phyloP scores from a whole-genome alignment of 2,797 vertebrate genomes.

The Helostoma temminkii region DNA sequence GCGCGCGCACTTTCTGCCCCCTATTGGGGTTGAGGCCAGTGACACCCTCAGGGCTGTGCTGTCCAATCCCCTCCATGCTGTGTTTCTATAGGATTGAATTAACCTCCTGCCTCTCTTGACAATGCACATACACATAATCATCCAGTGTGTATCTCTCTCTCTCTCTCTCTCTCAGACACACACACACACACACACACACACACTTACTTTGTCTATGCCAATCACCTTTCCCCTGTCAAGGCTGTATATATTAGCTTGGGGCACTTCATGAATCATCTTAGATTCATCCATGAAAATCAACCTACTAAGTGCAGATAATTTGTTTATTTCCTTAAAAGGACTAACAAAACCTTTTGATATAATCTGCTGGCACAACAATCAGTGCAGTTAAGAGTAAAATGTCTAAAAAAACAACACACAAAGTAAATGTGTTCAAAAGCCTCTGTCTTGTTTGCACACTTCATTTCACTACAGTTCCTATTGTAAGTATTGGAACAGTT shows the following conservation, averaged over 20 bases:
- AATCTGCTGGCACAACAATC: background rate
- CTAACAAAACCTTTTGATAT: slow-evolving; percentile 12
- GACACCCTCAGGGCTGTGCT: slow-evolving; percentile 82
- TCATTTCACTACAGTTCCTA: background rate
- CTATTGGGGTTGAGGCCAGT: slow-evolving; percentile 82
- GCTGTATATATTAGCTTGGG: slow-evolving; percentile 61
- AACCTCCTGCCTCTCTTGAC: slow-evolving; percentile 84
- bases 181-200: slow-evolving; percentile 19
- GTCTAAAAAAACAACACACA: too few relatives aligned
- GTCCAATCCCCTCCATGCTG: slow-evolving; percentile 86
- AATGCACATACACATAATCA: slow-evolving; percentile 79
- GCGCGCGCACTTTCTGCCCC: slow-evolving; percentile 57
- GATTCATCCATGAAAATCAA: slow-evolving; percentile 43
- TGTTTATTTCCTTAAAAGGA: slow-evolving; percentile 34
- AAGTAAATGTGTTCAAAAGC: background rate
- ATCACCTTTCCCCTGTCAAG: slow-evolving; percentile 72
- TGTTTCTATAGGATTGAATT: slow-evolving; percentile 87
- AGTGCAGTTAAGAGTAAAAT: too few relatives aligned
- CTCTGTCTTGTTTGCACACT: background rate
- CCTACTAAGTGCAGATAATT: slow-evolving; percentile 40
- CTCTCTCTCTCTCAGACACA: slow-evolving; percentile 39
- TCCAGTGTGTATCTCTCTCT: too few relatives aligned
- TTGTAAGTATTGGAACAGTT: too few relatives aligned
- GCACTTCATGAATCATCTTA: slow-evolving; percentile 53
- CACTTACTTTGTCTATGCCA: slow-evolving; percentile 65